Conservation (phyloP, 2,888 invertebrate genomes). For the Aradus depressus region DNA sequence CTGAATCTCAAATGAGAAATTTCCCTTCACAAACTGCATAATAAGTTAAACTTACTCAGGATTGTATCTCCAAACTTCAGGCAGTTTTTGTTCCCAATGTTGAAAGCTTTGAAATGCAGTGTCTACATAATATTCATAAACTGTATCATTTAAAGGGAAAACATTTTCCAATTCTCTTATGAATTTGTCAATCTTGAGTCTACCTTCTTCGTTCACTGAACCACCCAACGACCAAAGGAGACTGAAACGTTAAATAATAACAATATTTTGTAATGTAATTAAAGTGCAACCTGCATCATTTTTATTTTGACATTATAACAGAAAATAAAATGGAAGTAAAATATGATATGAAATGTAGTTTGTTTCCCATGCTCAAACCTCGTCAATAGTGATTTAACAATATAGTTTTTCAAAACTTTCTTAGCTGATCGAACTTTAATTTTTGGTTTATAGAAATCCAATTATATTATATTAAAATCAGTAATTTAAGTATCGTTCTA, state of each 20-base stretch:
- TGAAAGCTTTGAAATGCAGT: slow-evolving; percentile 53
- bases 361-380: too few species aligned
- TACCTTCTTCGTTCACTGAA: slow-evolving; percentile 64
- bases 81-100: slow-evolving; percentile 70
- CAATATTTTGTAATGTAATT: neutral
- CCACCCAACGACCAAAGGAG: slow-evolving; percentile 79
- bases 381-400: too few species aligned
- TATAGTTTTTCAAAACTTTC: too few species aligned
- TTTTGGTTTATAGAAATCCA: too few species aligned
- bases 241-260: slow-evolving; percentile 37
- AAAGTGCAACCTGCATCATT: neutral
- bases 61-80: slow-evolving; percentile 61
- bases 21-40: too few species aligned
- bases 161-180: slow-evolving; percentile 65
- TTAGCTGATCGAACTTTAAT: too few species aligned
- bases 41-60: slow-evolving; percentile 41
- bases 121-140: slow-evolving; percentile 86
- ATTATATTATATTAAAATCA: too few species aligned
- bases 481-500: too few species aligned
- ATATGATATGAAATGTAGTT: too few species aligned
- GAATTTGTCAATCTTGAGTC: slow-evolving; percentile 65
- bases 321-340: too few species aligned
- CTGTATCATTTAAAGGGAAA: slow-evolving; percentile 76
- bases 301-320: too few species aligned
- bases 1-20: too few species aligned